Evolutionary conservation across 1,140 invertebrate genomes (phyloP), one percentile per base, ranked within the genome.

Genomic region (Lordiphosa mommai): DNA sequence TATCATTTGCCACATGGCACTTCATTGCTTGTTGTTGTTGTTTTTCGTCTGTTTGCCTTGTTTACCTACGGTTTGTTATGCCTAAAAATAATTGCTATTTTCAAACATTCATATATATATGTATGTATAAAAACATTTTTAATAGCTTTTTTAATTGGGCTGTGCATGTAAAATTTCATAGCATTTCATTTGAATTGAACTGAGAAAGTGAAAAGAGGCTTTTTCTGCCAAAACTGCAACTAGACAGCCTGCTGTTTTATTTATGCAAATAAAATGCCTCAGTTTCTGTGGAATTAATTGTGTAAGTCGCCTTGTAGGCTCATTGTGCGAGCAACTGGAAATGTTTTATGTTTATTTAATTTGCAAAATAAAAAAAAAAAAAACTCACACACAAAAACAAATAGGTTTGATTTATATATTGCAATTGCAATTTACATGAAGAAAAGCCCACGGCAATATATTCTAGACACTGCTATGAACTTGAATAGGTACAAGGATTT

Each of bases 1-100:
- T 80, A 80, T 80, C 76, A 80, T 82, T 82, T 72, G 65, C 76
- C 76, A 80, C 60, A 65, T 70, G 61, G 52, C 52, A 80, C 65
- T 80, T 80, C 66, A 82, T 80, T 80, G 61, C 82, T 70, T 72
- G 56, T 52, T 71, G 57, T 30, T 33, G 33, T 46, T 56, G 61
- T 66, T 57, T 27, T 73, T 59, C 49, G 53, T 53, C 34, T 57
- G 16, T 36, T 4, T 13, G 32, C 13, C 13, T 33, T 33, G 23
- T 32, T 44, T 29, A 30, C 23, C 52, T 41, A 65, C 40, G 32
- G 40, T 32, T 65, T 40, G 49, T 68, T 52, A 53, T 49, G 63
- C 63, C 64, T 40, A 51, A 65, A 72, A 80, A 82, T 80, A 80
- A 80, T 82, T 80, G 71, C 76, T 63, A 60, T 82, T 74, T 74